Percentiles rank a stretch among this genome's conserved stretches.
Conservation (phyloP, 2,113 vertebrate species). For the Mastomys coucha region DNA sequence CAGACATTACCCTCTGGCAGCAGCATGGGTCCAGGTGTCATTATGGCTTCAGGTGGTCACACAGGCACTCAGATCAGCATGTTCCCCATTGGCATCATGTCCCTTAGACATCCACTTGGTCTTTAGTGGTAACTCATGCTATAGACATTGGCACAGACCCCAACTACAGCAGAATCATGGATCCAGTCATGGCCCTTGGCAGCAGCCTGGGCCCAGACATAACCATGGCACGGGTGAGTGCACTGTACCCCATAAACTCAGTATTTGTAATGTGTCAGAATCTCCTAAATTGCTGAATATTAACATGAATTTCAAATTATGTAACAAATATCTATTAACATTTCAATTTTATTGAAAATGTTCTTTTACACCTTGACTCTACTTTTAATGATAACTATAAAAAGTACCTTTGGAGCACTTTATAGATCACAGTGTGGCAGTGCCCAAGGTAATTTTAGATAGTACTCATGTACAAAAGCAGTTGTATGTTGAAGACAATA, state of each 20-base stretch:
- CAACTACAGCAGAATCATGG: neutral
- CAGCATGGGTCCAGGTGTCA: neutral
- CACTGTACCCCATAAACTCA: neutral
- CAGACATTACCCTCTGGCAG: neutral
- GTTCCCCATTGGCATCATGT: neutral
- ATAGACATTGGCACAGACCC: neutral
- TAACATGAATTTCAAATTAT: neutral
- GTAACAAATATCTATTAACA: neutral
- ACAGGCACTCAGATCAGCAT: neutral
- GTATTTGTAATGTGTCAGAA: neutral
- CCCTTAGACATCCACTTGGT: neutral
- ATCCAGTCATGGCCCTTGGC: neutral
- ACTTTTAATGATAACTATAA: neutral
- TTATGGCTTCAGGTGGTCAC: neutral
- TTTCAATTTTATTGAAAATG: constrained; percentile 50
- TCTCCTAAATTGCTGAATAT: neutral
- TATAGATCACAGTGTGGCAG: neutral
- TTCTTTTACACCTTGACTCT: neutral
- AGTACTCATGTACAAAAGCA: constrained; percentile 11
- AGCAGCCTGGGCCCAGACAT: neutral
- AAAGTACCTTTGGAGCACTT: constrained; percentile 19
- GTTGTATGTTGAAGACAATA: neutral
- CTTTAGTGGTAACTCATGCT: neutral
- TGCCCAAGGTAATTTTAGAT: constrained; percentile 37
- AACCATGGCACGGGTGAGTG: neutral